Conservation (phyloP, 2,113 vertebrate genomes). For the Lanius collurio region DNA sequence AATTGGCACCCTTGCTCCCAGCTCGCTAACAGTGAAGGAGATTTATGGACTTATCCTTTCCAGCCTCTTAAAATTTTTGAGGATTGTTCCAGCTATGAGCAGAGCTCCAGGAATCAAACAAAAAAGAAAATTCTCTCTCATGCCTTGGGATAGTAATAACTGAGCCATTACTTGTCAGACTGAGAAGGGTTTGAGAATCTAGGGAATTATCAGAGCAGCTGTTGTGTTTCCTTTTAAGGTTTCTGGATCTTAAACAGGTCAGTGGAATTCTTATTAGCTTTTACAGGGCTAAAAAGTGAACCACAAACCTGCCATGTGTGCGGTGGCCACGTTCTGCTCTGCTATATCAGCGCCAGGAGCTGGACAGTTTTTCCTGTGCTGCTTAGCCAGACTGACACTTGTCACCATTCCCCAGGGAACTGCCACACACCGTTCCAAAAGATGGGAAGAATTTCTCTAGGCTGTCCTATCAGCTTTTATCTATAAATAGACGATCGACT, state of each 20-base stretch:
- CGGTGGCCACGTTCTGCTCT: background rate
- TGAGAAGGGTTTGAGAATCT: conserved; percentile 32
- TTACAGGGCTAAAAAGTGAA: background rate
- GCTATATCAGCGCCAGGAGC: background rate
- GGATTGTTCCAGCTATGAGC: conserved; percentile 18
- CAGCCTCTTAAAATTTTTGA: conserved; percentile 16
- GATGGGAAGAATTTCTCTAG: background rate
- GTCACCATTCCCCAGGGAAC: background rate
- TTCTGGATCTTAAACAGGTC: conserved; percentile 56
- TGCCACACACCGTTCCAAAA: background rate
- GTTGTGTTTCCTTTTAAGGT: conserved; percentile 62
- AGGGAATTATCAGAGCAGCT: conserved; percentile 61
- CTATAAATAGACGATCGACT: background rate
- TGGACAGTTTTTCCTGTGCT: background rate
- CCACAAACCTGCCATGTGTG: background rate
- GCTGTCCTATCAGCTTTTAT: background rate
- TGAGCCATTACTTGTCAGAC: conserved; percentile 63
- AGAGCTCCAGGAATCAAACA: conserved; percentile 28
- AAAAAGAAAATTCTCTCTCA: conserved; percentile 21
- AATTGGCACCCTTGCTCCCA: conserved; percentile 21
- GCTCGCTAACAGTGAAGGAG: background rate
- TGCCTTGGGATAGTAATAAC: conserved; percentile 46
- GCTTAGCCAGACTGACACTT: background rate
- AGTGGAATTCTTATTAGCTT: conserved; percentile 43
- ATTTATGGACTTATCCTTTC: conserved; percentile 55